A percentile compares a stretch with the other conserved stretches of the same genome.
Conservation (phyloP, 2,113 vertebrate species). For the Melanostigma gelatinosum region DNA sequence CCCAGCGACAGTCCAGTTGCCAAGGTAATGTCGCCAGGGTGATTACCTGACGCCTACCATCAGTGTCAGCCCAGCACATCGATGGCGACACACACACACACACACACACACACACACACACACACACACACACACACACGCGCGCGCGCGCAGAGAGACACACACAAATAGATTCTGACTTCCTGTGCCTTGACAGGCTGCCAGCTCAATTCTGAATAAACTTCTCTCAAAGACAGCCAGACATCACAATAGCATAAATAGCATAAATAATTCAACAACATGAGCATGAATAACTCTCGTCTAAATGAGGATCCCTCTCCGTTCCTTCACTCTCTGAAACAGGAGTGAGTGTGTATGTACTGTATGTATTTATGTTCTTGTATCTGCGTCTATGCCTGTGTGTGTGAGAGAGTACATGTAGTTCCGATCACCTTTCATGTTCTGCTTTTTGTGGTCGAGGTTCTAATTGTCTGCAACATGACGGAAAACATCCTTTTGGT, state of each 20-base stretch:
- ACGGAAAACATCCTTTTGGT: background rate
- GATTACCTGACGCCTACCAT: slow-evolving; percentile 75
- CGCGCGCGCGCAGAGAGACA: slow-evolving; percentile 22
- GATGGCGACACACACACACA: slow-evolving; percentile 39
- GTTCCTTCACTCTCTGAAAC: slow-evolving; percentile 42
- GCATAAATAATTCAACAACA: slow-evolving; percentile 77
- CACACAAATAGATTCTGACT: slow-evolving; percentile 50
- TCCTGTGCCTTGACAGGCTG: slow-evolving; percentile 65
- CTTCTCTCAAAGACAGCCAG: slow-evolving; percentile 69
- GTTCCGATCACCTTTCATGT: background rate
- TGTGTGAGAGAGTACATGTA: background rate
- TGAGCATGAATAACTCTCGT: slow-evolving; percentile 71
- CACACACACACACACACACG: slow-evolving; percentile 30
- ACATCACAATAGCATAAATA: slow-evolving; percentile 76
- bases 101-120: slow-evolving; percentile 26
- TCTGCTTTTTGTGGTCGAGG: background rate
- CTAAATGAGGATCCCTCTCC: slow-evolving; percentile 63
- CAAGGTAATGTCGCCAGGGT: slow-evolving; percentile 68
- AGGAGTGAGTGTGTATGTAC: slow-evolving; percentile 12
- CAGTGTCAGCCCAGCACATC: slow-evolving; percentile 65
- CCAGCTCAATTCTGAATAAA: slow-evolving; percentile 76
- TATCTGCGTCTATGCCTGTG: background rate
- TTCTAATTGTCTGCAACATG: background rate
- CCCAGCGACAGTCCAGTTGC: slow-evolving; percentile 75
- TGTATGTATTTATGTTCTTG: slow-evolving; percentile 20